A percentile compares a stretch with the other conserved stretches of the same genome.
Conservation (phyloP, 2,797 vertebrate species). For the Hyperoplus lanceolatus region DNA sequence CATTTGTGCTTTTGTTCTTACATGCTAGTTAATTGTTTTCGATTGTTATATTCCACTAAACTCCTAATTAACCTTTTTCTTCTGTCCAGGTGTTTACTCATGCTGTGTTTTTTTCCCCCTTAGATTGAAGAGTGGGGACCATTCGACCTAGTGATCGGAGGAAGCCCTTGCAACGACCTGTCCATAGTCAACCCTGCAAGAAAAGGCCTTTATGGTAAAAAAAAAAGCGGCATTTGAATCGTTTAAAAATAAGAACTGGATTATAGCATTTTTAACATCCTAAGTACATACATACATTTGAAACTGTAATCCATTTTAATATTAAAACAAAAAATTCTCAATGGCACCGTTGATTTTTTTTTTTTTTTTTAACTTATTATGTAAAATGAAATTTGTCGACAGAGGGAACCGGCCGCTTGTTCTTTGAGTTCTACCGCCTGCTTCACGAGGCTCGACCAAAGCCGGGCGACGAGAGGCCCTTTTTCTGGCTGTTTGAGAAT, state of each 20-base stretch:
- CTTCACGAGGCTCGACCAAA: slow-evolving; percentile 92
- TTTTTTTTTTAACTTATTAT: neutral
- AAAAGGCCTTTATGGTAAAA: slow-evolving; percentile 93
- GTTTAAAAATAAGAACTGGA: too few species aligned
- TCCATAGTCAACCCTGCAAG: slow-evolving; percentile 93
- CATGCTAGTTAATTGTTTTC: neutral
- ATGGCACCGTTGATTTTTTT: too few species aligned
- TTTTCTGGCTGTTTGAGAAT: slow-evolving; percentile 98
- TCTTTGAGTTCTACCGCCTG: slow-evolving; percentile 96
- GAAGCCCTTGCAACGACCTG: slow-evolving; percentile 93
- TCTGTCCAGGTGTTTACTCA: neutral
- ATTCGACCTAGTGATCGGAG: slow-evolving; percentile 95
- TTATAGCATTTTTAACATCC: too few species aligned
- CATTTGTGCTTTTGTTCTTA: neutral
- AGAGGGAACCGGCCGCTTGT: slow-evolving; percentile 94
- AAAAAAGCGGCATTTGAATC: slow-evolving; percentile 21
- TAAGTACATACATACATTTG: neutral
- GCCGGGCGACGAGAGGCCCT: slow-evolving; percentile 90
- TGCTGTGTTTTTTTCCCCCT: slow-evolving; percentile 24
- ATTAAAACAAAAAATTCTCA: neutral
- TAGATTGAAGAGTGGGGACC: slow-evolving; percentile 97
- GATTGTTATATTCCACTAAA: neutral
- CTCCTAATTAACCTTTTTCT: neutral
- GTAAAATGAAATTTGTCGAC: neutral
- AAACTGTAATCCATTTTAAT: neutral